Conservation (phyloP, 2,888 invertebrate species). For the Harpalus rubripes region DNA sequence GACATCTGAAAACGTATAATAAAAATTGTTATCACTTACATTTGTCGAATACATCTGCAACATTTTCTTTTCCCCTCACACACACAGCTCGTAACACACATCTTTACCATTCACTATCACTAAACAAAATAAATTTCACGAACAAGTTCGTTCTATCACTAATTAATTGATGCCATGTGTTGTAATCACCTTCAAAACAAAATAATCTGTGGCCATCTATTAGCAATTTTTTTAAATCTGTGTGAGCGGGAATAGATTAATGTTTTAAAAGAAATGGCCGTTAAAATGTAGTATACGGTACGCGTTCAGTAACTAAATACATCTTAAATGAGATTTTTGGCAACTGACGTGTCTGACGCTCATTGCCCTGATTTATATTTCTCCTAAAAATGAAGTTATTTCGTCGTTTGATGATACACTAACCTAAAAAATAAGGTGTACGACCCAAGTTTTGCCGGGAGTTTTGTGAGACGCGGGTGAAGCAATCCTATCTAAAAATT, state of each 20-base stretch:
- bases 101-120: background rate
- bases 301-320: too few relatives aligned
- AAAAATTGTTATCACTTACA: background rate
- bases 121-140: background rate
- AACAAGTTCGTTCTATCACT: background rate
- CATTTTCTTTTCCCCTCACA: background rate
- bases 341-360: too few relatives aligned
- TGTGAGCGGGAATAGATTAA: background rate
- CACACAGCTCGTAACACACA: background rate
- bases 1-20: constrained; percentile 46
- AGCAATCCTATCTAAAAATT: too few relatives aligned
- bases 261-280: too few relatives aligned
- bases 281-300: too few relatives aligned
- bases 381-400: too few relatives aligned
- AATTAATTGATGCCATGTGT: background rate
- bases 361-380: too few relatives aligned
- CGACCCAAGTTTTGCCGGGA: too few relatives aligned
- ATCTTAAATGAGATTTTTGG: too few relatives aligned
- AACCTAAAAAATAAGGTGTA: too few relatives aligned
- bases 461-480: too few relatives aligned
- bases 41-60: background rate
- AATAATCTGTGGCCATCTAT: background rate
- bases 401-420: too few relatives aligned
- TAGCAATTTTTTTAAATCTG: background rate
- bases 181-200: background rate